phyloP scores from a whole-genome alignment of 2,797 vertebrate genomes.

The Pelochelys cantorii region DNA sequence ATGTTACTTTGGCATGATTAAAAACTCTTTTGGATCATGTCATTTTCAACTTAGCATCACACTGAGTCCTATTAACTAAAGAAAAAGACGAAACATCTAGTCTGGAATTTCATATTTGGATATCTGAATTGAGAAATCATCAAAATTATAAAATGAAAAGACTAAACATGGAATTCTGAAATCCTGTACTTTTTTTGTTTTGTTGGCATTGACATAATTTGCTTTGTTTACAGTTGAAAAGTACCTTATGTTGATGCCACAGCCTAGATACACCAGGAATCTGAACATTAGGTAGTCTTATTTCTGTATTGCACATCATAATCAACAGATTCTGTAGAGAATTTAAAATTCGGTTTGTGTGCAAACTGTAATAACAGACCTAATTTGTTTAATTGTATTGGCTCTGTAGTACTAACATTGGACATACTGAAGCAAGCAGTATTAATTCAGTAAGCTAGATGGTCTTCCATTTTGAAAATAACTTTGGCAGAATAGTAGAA shows the following conservation, averaged over 20 bases:
- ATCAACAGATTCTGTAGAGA: neutral
- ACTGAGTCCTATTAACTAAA: neutral
- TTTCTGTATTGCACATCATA: neutral
- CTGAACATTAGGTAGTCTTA: neutral
- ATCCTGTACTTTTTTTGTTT: neutral
- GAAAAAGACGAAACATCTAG: neutral
- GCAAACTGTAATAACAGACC: neutral
- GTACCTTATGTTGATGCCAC: neutral
- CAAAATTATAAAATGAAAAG: neutral
- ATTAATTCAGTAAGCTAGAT: neutral
- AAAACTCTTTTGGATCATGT: neutral
- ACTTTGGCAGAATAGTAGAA: neutral
- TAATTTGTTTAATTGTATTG: neutral
- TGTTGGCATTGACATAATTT: neutral
- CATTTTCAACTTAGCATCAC: neutral
- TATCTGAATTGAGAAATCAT: neutral
- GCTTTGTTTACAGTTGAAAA: neutral
- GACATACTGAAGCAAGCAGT: neutral
- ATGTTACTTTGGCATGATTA: neutral
- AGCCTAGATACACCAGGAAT: neutral
- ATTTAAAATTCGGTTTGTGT: neutral
- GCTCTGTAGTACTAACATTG: neutral
- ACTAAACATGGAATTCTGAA: neutral
- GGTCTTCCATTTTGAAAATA: neutral
- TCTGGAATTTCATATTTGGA: neutral